Conservation (phyloP, 2,113 vertebrate genomes). For the Neodontobutis hainanensis region DNA sequence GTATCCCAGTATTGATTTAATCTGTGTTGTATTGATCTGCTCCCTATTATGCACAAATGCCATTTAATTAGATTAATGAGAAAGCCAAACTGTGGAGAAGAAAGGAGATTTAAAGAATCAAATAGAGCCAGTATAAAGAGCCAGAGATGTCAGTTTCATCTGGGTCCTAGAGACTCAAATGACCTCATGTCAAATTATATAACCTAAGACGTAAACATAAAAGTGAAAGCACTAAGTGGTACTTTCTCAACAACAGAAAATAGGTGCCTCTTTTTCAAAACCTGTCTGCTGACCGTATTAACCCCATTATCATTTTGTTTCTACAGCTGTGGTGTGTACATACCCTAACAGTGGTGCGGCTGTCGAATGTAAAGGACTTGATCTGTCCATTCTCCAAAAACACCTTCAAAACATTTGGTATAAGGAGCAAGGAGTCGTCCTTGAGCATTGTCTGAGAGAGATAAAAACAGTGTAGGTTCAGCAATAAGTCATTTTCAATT, state of each 20-base stretch:
- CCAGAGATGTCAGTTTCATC: slow-evolving; percentile 53
- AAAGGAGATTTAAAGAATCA: slow-evolving; percentile 64
- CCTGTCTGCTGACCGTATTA: no score
- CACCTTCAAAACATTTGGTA: slow-evolving; percentile 97
- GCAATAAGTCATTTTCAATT: no score
- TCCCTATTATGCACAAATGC: slow-evolving; percentile 58
- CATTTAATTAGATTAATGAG: slow-evolving; percentile 64
- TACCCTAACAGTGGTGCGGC: slow-evolving; percentile 97
- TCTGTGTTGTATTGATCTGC: slow-evolving; percentile 64
- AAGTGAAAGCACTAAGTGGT: no score
- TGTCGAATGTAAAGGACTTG: slow-evolving; percentile 98
- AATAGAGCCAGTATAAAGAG: slow-evolving; percentile 70
- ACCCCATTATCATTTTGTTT: no score
- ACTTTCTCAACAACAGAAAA: not conserved
- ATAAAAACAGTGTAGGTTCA: slow-evolving; percentile 15
- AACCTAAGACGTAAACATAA: no score
- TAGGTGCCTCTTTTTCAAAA: no score
- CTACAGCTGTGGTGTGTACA: slow-evolving; percentile 33
- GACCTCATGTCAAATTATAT: slow-evolving; percentile 30
- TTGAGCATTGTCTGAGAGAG: slow-evolving; percentile 94
- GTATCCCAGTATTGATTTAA: slow-evolving; percentile 51
- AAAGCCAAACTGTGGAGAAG: slow-evolving; percentile 22
- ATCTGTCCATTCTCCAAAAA: slow-evolving; percentile 99
- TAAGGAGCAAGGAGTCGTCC: slow-evolving; percentile 96
- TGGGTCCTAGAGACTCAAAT: slow-evolving; percentile 48